phyloP scores from a whole-genome alignment of 2,113 vertebrate species.

The Seriola aureovittata region DNA sequence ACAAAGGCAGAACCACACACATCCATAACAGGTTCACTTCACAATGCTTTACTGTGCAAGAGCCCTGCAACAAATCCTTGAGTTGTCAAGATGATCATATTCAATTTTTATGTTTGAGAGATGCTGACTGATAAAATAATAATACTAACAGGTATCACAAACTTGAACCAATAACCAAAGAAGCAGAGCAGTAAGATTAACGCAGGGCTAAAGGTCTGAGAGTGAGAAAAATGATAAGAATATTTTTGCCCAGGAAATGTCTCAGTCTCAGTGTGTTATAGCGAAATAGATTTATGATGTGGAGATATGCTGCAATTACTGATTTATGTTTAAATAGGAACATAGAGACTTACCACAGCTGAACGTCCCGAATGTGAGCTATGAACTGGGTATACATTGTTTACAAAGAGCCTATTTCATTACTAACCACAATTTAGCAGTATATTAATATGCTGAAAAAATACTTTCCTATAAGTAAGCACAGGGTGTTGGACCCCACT shows the following conservation, averaged over 20 bases:
- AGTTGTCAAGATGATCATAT: not conserved
- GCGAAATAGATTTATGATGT: too few species aligned
- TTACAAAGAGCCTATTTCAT: too few species aligned
- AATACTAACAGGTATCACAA: too few species aligned
- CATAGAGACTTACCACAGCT: too few species aligned
- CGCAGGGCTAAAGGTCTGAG: not conserved
- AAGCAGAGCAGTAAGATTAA: not conserved
- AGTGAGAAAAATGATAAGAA: not conserved
- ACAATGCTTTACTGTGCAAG: not conserved
- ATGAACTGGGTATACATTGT: too few species aligned
- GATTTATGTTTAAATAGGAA: too few species aligned
- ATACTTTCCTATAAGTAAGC: not conserved
- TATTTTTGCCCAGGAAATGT: too few species aligned
- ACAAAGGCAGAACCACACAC: not conserved
- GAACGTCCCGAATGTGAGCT: too few species aligned
- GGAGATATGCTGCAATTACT: too few species aligned
- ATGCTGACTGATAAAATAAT: not conserved
- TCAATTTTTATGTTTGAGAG: not conserved
- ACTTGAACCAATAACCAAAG: not conserved
- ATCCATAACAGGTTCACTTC: not conserved
- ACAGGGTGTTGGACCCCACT: too few species aligned
- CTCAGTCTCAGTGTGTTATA: too few species aligned
- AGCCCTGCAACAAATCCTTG: not conserved
- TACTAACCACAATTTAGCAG: not conserved
- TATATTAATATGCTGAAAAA: not conserved